Evolutionary conservation across 2,888 invertebrate species (phyloP), one percentile per base, ranked within the genome.

Genomic region (Hesperia comma): DNA sequence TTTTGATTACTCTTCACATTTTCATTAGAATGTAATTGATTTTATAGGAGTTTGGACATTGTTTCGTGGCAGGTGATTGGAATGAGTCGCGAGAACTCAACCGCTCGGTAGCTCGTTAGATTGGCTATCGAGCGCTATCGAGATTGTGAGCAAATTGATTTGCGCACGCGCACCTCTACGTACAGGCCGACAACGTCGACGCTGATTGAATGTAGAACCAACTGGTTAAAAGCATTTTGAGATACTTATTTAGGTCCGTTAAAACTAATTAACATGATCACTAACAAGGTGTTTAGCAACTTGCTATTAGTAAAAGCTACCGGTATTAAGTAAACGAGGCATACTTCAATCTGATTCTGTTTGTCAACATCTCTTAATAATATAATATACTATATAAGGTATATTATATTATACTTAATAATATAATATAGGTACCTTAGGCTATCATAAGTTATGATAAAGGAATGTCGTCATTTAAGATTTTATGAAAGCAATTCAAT

Each of bases 81-180:
- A 61, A 61, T 61, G 67, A 67, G 67, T 67, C 56, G 72, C 74
- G 73, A 75, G 75, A 73, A 73, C 74, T 75, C 56, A 61, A 72
- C 68, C 75, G 74, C 78, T 79, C 78, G 77, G 83, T 81, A 80
- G 84, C 79, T 81, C 77, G 81, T 80, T 80, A 78, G 74, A 85
- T 85, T 80, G 78, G 73, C 82, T 85, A 85, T 85, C 67, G 67
- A 61, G 41, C 56, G 56, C 84, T 82, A 84, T 86, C 82, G 80
- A 79, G 83, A 86, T 85, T 76, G 80, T 75, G 77, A 84, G 79
- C 83, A 86, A 87, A 87, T 87, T 86, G 86, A 85, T 86, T 84
- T 85, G 70, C 83, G 85, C 87, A 83, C 84, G 84, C 86, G 84
- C 84, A 83, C 74, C 78, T 77, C 69, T 66, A 77, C 75, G 80